These are phyloP conservation scores for Eurytoma californica DNA, from an alignment of 2,888 invertebrate species.

Conservation along the genomic window DNA sequence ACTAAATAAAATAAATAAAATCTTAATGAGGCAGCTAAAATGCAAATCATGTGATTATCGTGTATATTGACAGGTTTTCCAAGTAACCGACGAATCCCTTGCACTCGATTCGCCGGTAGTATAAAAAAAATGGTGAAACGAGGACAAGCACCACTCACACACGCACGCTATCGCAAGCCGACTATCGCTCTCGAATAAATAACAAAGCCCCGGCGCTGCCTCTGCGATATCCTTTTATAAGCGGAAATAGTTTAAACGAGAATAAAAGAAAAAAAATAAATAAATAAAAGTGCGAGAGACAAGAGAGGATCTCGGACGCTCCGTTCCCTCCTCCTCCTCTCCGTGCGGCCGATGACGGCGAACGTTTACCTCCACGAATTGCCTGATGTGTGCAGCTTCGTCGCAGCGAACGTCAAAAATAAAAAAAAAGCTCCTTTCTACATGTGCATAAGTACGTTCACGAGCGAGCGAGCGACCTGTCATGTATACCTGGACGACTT, in stretches of 20 bases:
- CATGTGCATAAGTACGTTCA: no score
- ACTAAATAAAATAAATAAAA: no score
- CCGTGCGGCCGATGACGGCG: conserved; percentile 41
- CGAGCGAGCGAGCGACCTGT: no score
- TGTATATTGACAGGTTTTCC: conserved; percentile 73
- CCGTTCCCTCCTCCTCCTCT: background rate
- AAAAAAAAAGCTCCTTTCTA: no score
- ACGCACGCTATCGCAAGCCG: conserved; percentile 38
- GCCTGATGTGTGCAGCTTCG: conserved; percentile 44
- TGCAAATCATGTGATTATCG: conserved; percentile 67
- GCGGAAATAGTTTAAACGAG: no score
- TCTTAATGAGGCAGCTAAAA: conserved; percentile 36
- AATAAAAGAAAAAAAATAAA: conserved; percentile 7
- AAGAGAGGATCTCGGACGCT: background rate
- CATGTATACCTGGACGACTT: no score
- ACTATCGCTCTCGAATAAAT: conserved; percentile 50
- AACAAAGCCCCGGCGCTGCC: conserved; percentile 42
- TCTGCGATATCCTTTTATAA: conserved; percentile 52
- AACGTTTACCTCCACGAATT: conserved; percentile 49
- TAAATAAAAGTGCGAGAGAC: background rate
- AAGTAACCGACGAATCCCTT: conserved; percentile 72
- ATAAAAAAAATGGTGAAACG: conserved; percentile 51
- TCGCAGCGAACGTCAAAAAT: conserved; percentile 14
- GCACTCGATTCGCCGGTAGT: conserved; percentile 52
- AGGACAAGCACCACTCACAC: conserved; percentile 55